Conservation (phyloP, 2,113 vertebrate species). For the Chamaea fasciata region DNA sequence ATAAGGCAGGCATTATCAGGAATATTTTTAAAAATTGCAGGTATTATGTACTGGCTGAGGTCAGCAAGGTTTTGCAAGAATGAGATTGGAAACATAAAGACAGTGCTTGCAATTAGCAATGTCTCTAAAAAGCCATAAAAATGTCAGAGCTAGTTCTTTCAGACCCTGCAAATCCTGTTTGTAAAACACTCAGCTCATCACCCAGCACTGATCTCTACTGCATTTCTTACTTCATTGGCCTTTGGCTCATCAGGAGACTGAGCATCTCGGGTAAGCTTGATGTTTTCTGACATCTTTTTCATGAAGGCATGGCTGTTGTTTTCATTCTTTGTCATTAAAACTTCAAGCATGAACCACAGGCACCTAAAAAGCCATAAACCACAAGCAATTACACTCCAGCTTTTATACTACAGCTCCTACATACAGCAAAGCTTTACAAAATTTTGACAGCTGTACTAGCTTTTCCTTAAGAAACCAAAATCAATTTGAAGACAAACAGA, state of each 20-base stretch:
- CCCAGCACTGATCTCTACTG: neutral
- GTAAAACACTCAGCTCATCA: neutral
- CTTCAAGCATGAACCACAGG: conserved; percentile 99
- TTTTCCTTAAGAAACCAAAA: neutral
- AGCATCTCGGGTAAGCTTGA: conserved; percentile 95
- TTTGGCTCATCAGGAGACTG: conserved; percentile 95
- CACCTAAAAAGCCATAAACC: conserved; percentile 74
- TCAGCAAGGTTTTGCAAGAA: neutral
- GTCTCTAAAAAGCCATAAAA: neutral
- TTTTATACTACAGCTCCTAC: neutral
- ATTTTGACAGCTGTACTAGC: neutral
- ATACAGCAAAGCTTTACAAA: neutral
- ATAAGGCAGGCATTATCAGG: neutral
- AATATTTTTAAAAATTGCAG: neutral
- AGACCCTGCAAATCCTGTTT: neutral
- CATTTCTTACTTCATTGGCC: conserved; percentile 87
- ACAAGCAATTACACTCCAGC: conserved; percentile 9
- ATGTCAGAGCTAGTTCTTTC: neutral
- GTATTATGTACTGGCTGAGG: neutral
- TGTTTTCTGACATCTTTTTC: conserved; percentile 97
- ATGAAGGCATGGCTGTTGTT: conserved; percentile 99
- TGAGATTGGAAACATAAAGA: neutral
- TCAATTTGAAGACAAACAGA: neutral
- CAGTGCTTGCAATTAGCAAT: neutral
- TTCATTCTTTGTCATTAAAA: conserved; percentile 99